These are phyloP conservation scores for Drosophila saltans DNA, from an alignment of 1,140 invertebrate species.

Conservation along the genomic window DNA sequence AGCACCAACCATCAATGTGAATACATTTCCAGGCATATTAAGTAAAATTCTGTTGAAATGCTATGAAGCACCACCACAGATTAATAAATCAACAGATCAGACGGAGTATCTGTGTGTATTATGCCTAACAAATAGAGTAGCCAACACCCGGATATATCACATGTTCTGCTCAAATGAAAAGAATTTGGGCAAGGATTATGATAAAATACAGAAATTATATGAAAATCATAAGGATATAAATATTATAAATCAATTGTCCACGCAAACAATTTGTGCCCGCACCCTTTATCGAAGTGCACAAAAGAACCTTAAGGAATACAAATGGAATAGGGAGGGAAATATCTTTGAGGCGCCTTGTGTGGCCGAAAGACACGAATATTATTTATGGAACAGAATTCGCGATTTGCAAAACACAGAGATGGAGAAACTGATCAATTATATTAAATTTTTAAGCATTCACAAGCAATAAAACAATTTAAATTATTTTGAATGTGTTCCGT, in stretches of 20 bases:
- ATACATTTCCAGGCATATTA: conserved; percentile 27
- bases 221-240: conserved; percentile 19
- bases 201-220: conserved; percentile 2
- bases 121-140: neutral
- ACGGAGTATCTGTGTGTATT: conserved; percentile 14
- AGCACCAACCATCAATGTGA: conserved; percentile 3
- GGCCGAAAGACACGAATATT: neutral
- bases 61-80: neutral
- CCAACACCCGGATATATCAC: conserved; percentile 14
- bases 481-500: neutral
- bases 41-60: conserved; percentile 33
- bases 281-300: conserved; percentile 15
- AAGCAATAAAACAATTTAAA: conserved; percentile 6
- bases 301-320: conserved; percentile 4
- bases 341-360: conserved; percentile 18
- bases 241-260: neutral
- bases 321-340: conserved; percentile 32
- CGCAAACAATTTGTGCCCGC: conserved; percentile 4
- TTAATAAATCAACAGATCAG: neutral
- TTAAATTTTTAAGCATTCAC: conserved; percentile 27
- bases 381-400: neutral
- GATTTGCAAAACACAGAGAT: neutral
- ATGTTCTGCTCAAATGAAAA: conserved; percentile 23
- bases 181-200: neutral
- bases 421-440: conserved; percentile 27